phyloP scores from a whole-genome alignment of 1,140 invertebrate genomes.

The Melitaea cinxia region DNA sequence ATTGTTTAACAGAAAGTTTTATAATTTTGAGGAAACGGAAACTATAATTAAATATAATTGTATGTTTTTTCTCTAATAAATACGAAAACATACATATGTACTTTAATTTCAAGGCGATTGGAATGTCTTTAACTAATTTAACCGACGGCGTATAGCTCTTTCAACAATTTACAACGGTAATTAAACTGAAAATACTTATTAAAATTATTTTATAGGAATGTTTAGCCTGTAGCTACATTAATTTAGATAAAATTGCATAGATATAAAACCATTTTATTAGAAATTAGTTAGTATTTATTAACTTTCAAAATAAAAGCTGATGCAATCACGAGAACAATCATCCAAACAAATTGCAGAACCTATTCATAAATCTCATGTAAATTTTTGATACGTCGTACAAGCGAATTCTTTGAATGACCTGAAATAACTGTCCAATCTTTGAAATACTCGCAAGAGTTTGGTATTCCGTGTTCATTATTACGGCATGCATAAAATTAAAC shows the following conservation, averaged over 20 bases:
- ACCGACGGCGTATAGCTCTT: not conserved
- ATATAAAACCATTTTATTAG: conserved; percentile 16
- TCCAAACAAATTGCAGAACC: conserved; percentile 23
- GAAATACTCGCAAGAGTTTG: conserved; percentile 33
- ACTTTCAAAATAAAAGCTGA: conserved; percentile 19
- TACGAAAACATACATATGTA: too few relatives aligned
- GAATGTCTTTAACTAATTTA: not conserved
- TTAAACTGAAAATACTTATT: not conserved
- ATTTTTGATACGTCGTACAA: conserved; percentile 36
- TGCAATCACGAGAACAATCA: conserved; percentile 23
- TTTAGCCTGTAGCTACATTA: not conserved
- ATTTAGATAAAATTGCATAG: conserved; percentile 14
- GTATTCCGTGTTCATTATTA: conserved; percentile 54
- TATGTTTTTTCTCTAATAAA: too few relatives aligned
- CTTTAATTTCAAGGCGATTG: not conserved
- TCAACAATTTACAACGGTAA: not conserved
- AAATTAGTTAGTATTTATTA: conserved; percentile 20
- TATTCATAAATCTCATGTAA: conserved; percentile 36
- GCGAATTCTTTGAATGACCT: conserved; percentile 51
- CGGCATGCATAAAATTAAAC: conserved; percentile 56
- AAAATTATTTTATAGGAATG: conserved; percentile 2
- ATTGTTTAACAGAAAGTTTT: too few relatives aligned
- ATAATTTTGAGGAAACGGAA: conserved; percentile 1
- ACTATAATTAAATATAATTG: not conserved
- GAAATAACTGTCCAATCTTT: conserved; percentile 42